A percentile compares a stretch with the other conserved stretches of the same genome.
These are phyloP conservation scores for Coracias cyanogaster DNA, from an alignment of 2,797 vertebrate genomes.

Conservation along the genomic window DNA sequence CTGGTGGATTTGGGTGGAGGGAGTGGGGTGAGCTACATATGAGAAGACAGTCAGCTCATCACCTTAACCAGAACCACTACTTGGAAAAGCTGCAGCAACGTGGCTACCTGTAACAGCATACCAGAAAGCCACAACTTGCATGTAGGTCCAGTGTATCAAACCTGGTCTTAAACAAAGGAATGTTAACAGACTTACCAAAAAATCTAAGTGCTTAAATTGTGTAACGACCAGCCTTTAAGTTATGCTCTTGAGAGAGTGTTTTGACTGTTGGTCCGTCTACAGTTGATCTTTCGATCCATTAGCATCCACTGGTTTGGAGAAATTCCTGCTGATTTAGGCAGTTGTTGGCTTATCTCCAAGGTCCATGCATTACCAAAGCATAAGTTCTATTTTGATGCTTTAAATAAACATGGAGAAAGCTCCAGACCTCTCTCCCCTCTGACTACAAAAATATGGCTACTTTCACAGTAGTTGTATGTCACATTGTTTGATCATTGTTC, in stretches of 20 bases:
- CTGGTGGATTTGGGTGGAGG: background rate
- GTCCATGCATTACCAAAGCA: background rate
- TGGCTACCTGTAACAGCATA: background rate
- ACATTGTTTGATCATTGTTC: background rate
- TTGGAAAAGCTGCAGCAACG: background rate
- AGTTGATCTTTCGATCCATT: background rate
- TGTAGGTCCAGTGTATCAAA: background rate
- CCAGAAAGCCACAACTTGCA: background rate
- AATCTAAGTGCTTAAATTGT: background rate
- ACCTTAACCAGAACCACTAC: background rate
- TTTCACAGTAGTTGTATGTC: background rate
- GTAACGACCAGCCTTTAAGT: background rate
- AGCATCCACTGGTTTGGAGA: background rate
- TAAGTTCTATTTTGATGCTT: background rate
- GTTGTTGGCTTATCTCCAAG: background rate
- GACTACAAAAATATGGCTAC: background rate
- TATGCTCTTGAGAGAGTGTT: background rate
- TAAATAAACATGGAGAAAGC: background rate
- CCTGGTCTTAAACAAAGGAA: background rate
- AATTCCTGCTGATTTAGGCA: background rate
- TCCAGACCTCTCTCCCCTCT: background rate
- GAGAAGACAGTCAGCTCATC: background rate
- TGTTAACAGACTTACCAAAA: background rate
- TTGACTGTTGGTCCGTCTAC: background rate
- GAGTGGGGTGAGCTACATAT: background rate